Conservation (phyloP, 2,113 vertebrate genomes). For the Penelope pileata region DNA sequence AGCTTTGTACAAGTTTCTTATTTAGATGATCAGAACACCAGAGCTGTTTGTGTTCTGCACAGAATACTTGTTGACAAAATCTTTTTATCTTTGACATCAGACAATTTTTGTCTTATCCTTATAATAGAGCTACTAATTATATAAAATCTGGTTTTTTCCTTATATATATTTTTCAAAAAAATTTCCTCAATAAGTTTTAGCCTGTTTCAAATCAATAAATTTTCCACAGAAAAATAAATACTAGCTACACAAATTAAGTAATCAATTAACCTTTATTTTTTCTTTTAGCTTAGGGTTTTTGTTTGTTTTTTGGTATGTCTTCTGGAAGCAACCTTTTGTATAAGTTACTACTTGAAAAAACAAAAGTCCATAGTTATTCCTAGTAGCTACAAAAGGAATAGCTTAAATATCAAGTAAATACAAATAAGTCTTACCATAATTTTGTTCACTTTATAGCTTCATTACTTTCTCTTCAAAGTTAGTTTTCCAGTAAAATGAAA, state of each 20-base stretch:
- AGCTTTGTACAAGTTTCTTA: too few species aligned
- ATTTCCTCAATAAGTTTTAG: neutral
- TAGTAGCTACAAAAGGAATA: neutral
- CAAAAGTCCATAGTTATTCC: neutral
- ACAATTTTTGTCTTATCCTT: neutral
- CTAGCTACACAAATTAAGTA: accelerated
- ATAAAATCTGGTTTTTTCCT: too few species aligned
- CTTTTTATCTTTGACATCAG: neutral
- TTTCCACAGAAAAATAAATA: neutral
- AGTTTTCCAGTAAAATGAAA: neutral
- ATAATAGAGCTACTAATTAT: neutral
- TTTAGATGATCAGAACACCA: neutral
- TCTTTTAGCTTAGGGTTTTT: too few species aligned
- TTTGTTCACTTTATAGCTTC: neutral
- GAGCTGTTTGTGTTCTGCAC: neutral
- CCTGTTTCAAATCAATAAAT: neutral
- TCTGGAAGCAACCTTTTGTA: neutral
- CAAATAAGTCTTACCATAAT: neutral
- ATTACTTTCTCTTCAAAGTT: neutral
- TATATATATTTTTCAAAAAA: neutral
- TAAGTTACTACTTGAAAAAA: neutral
- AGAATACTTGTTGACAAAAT: neutral
- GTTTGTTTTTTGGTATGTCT: neutral
- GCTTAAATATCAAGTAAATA: neutral
- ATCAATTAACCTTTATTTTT: neutral